Evolutionary conservation across 2,888 invertebrate genomes (phyloP), one percentile per base, ranked within the genome.

Genomic region (Pemphredon lugubris): DNA sequence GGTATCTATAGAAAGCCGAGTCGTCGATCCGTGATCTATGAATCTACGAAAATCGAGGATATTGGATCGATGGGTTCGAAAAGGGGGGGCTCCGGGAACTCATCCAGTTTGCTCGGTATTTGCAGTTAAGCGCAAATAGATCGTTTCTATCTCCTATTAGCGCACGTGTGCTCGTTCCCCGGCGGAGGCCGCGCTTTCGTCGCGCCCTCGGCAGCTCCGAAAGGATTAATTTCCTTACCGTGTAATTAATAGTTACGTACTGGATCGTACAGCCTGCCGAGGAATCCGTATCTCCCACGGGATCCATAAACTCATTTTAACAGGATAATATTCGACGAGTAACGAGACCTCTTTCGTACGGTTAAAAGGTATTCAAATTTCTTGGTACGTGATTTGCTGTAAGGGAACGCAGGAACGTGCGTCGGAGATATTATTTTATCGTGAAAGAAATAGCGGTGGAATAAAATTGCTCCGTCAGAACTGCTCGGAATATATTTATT

Each of bases 101-200:
- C 64, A 40, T 72, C 53, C 44, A 42, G 60, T 54, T 75, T 40
- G 45, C 2, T 26, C 37, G 61, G 54, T 72, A 75, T 75, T 72
- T 72, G 75, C 58, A 58, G 51, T 69, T 60, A 53, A 50, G 51
- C 53, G 57, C 47, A 9, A 34, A 30, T 20, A 50, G 55, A 34
- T 26, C 34, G 48, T 42, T 55, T 26, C 20, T 11, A 26, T 40
- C 6, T 72, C 42, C 21, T 39, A 32, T 60, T 60, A n/a, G n/a
- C 54, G 18, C 44, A 45, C 54, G 32, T 47, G 54, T 14, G 11
- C 20, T 18, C n/a, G n/a, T n/a, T n/a, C n/a, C n/a, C 13, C 3
- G n/a, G 20, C 6, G 23, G 0, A n/a, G 2, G 16, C 6, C 30
- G 2, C 18, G 11, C 11, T 37, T 37, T 37, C 42, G 20, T 2